Base-by-base conservation (phyloP, 2,797 vertebrate species). In the Tadarida brasiliensis region DNA sequence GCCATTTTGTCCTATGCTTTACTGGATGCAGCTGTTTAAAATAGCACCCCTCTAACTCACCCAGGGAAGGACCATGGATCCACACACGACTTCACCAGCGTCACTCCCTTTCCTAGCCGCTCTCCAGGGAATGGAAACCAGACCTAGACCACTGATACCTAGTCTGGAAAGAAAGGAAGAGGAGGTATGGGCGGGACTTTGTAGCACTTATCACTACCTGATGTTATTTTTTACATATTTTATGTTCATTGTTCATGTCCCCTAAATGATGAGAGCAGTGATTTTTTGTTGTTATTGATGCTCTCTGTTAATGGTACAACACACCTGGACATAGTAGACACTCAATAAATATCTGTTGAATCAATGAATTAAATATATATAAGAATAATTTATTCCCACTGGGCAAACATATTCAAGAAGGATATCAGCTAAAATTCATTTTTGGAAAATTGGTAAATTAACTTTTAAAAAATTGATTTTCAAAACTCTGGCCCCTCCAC, bases 381-480 rank as follows among this genome's bases (percentile, higher is more conserved):
- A 70, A 35, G 30, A 67, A 84, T 59, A 35, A 81, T 81, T 51
- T 90, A 30, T 82, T 86, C 22, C 19, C 59, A 83, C 22, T 59
- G 67, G 6, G 51, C 11, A 68, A 86, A 67, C 70, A 82, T 85
- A 89, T 57, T 94, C 44, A 80, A 91, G 59, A 94, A 93, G 11
- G 54, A n/a, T 67, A 39, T 73, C 39, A 90, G 33, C 17, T 56
- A 94, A 81, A 77, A 67, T 87, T 54, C 61, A 88, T 63, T 84
- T 84, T 33, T 73, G 12, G 44, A 4, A 87, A 67, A 82, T 67
- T 59, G 16, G 16, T 85, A 78, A 84, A 82, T 80, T 77, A 84
- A 80, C 59, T 87, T 95, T 83, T 78, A 67, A 90, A 83, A 73
- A 56, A 54, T 3, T 16, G 20, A 57, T 87, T 92, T 94, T 91